phyloP scores from a whole-genome alignment of 2,888 invertebrate genomes.

The Cordilura impudica region DNA sequence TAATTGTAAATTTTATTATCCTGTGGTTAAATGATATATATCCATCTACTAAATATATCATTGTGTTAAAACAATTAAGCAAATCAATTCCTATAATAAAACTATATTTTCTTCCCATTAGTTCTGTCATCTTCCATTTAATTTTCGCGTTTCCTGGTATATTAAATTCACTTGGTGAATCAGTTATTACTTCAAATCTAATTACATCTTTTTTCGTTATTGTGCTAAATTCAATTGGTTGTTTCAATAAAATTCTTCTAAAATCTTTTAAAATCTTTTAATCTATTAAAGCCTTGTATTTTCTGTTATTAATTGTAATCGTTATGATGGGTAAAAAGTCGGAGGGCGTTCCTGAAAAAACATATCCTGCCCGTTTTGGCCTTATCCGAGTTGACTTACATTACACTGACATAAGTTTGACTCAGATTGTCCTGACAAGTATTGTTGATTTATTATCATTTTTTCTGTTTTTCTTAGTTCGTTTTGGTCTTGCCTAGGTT shows the following conservation, averaged over 20 bases:
- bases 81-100: too few species aligned
- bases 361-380: constrained; percentile 4
- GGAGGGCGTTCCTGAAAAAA: background rate
- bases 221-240: background rate
- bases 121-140: too few species aligned
- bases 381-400: constrained; percentile 9
- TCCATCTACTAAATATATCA: too few species aligned
- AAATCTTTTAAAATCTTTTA: background rate
- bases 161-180: too few species aligned
- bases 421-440: constrained; percentile 21
- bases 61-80: too few species aligned
- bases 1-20: too few species aligned
- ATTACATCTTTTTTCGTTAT: constrained; percentile 20
- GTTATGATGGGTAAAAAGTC: background rate
- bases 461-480: background rate
- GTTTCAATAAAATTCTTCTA: background rate
- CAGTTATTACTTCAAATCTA: too few species aligned
- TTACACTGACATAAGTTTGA: too few species aligned
- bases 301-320: background rate
- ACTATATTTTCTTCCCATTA: too few species aligned
- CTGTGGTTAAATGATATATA: too few species aligned
- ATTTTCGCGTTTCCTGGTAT: too few species aligned
- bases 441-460: background rate
- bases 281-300: background rate
- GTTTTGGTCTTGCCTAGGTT: constrained; percentile 19